phyloP scores from a whole-genome alignment of 2,888 invertebrate species.

The Apodemia zela region DNA sequence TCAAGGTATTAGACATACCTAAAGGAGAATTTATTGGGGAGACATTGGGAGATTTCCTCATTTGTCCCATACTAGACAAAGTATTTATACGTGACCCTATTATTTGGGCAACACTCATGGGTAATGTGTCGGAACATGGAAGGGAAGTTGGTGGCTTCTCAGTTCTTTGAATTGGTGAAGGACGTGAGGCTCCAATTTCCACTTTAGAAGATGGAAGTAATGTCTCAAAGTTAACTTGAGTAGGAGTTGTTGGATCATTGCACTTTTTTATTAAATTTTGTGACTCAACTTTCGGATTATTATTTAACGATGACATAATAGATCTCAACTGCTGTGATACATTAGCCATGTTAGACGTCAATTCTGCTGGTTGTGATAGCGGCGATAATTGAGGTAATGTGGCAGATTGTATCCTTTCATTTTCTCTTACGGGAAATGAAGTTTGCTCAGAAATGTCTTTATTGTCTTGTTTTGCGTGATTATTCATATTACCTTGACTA shows the following conservation, averaged over 20 bases:
- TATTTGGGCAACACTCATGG: constrained; percentile 63
- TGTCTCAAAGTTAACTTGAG: constrained; percentile 76
- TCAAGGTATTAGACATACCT: constrained; percentile 52
- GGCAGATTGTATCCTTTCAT: constrained; percentile 68
- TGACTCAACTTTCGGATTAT: constrained; percentile 69
- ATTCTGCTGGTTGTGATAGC: constrained; percentile 85
- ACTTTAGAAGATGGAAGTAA: constrained; percentile 74
- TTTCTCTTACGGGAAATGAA: constrained; percentile 53
- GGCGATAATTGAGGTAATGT: constrained; percentile 85
- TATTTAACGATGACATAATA: constrained; percentile 83
- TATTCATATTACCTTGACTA: constrained; percentile 36
- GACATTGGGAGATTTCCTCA: constrained; percentile 68
- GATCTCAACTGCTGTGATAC: constrained; percentile 85
- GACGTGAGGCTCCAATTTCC: constrained; percentile 61
- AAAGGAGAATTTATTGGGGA: constrained; percentile 70
- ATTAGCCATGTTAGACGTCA: constrained; percentile 86
- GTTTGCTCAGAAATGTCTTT: constrained; percentile 54
- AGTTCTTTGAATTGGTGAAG: constrained; percentile 60
- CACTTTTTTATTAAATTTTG: constrained; percentile 71
- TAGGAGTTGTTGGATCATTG: constrained; percentile 60
- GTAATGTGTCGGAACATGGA: constrained; percentile 48
- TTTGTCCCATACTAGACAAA: constrained; percentile 58
- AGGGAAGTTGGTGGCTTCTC: constrained; percentile 54
- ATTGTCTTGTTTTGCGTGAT: constrained; percentile 41
- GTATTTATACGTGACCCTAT: constrained; percentile 65